Evolutionary conservation across 2,113 vertebrate genomes (phyloP).

Genomic region (Hyla sarda): DNA sequence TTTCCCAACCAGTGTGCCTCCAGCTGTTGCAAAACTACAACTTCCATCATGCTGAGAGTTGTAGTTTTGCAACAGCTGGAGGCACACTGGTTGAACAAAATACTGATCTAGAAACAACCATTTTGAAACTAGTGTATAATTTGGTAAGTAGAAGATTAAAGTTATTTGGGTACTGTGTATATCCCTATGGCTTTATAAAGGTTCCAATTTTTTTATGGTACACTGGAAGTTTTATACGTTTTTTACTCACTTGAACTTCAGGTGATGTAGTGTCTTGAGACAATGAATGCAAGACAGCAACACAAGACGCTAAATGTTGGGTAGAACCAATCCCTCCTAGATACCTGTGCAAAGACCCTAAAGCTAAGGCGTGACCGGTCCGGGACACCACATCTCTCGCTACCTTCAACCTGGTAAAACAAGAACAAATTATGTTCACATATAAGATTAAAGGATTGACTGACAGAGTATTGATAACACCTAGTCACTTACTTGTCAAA

Average conservation of each 20-base stretch:
- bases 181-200: too few relatives aligned
- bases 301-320: conserved; percentile 86
- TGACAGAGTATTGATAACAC: not conserved
- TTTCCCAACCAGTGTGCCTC: too few relatives aligned
- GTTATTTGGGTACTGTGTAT: too few relatives aligned
- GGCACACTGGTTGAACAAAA: too few relatives aligned
- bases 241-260: conserved; percentile 86
- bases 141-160: too few relatives aligned
- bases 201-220: too few relatives aligned
- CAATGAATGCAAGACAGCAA: conserved; percentile 89
- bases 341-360: conserved; percentile 87
- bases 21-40: too few relatives aligned
- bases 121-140: too few relatives aligned
- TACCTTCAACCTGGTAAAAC: conserved; percentile 80
- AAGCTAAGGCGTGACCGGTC: conserved; percentile 86
- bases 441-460: not conserved
- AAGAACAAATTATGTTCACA: not conserved
- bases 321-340: conserved; percentile 84
- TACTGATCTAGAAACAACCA: too few relatives aligned
- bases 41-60: too few relatives aligned
- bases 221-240: too few relatives aligned
- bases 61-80: too few relatives aligned
- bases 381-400: conserved; percentile 88
- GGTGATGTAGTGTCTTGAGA: conserved; percentile 93
- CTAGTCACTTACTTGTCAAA: conserved; percentile 86